phyloP scores from a whole-genome alignment of 30 jellyfish, hydroid and myxozoan species.

The Aurelia sp. region DNA sequence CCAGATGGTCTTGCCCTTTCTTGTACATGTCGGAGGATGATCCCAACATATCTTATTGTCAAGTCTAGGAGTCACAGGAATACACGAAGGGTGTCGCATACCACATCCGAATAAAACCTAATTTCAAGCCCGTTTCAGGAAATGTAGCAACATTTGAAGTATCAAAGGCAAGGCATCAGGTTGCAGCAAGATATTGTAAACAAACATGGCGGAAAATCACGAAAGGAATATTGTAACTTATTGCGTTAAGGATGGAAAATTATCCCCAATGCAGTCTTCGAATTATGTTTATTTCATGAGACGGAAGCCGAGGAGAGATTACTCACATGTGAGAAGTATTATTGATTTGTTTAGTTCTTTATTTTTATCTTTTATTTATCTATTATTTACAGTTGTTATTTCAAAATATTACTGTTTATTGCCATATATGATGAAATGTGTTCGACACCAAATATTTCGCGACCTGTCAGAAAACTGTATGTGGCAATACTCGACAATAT shows the following conservation, averaged over 20 bases:
- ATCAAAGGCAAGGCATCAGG: too few species aligned
- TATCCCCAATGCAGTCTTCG: conserved; percentile 26
- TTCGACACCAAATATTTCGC: too few species aligned
- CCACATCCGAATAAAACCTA: conserved; percentile 9
- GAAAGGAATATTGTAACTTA: background rate
- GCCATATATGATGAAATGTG: too few species aligned
- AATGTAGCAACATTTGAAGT: too few species aligned
- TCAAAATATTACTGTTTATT: too few species aligned
- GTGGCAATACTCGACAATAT: too few species aligned
- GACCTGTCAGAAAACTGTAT: too few species aligned
- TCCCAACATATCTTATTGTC: conserved; percentile 1
- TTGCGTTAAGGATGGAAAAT: conserved; percentile 14
- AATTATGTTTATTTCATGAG: conserved; percentile 47
- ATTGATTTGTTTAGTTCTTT: background rate
- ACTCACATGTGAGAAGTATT: conserved; percentile 14
- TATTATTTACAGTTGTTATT: too few species aligned
- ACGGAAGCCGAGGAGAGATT: conserved; percentile 20
- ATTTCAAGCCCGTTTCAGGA: too few species aligned
- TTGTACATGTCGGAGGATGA: background rate
- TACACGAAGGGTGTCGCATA: conserved; percentile 6
- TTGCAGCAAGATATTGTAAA: background rate
- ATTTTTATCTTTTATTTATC: background rate
- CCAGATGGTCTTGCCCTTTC: conserved; percentile 16
- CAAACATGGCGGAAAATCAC: conserved; percentile 21
- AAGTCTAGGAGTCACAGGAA: conserved; percentile 18